These are phyloP conservation scores for Tipula helvola DNA, from an alignment of 2,888 invertebrate species.

Conservation along the genomic window DNA sequence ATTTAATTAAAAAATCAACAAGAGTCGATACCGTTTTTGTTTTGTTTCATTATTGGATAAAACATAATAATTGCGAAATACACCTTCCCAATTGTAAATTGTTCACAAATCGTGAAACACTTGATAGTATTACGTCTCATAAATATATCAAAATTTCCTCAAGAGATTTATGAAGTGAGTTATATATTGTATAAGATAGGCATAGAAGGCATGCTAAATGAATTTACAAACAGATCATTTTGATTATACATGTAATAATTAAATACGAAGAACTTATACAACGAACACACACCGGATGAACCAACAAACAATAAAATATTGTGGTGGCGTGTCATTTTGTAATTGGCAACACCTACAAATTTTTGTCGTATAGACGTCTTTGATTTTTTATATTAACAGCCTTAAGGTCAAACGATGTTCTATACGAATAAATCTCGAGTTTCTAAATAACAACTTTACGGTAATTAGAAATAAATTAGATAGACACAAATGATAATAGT, in stretches of 20 bases:
- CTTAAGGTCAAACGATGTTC: neutral
- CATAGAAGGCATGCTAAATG: neutral
- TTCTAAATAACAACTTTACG: neutral
- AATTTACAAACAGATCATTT: neutral
- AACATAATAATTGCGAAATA: neutral
- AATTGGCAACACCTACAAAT: too few species aligned
- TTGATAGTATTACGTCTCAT: neutral
- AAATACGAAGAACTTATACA: neutral
- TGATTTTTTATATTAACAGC: neutral
- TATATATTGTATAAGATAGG: too few species aligned
- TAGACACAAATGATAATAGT: neutral
- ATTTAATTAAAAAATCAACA: neutral
- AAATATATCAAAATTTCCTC: neutral
- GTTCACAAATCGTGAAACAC: neutral
- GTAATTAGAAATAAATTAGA: neutral
- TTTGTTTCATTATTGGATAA: neutral
- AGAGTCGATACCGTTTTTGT: neutral
- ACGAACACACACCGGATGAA: too few species aligned
- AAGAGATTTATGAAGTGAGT: neutral
- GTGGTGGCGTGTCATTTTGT: too few species aligned
- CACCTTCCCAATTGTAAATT: neutral
- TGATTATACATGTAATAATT: neutral
- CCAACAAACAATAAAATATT: too few species aligned
- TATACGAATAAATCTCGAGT: neutral
- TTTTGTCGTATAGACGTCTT: too few species aligned